Evolutionary conservation across 1,140 invertebrate genomes (phyloP).

Genomic region (Harpegnathos saltator): DNA sequence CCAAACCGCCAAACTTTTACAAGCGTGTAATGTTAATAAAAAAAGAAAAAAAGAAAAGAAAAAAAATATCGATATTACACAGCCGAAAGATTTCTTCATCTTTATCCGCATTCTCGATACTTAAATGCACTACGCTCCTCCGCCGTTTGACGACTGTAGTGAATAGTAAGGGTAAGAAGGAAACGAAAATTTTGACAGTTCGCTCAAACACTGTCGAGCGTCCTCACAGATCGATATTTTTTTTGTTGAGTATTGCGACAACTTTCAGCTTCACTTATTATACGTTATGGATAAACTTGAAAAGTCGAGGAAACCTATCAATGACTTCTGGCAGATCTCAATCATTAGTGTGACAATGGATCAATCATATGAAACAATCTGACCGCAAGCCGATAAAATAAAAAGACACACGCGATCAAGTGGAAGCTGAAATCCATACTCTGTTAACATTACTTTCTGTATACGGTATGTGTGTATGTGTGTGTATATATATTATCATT

Average conservation of each 20-base stretch:
- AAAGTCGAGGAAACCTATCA: neutral
- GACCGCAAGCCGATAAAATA: slow-evolving; percentile 61
- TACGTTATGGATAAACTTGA: neutral
- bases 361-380: slow-evolving; percentile 76
- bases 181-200: neutral
- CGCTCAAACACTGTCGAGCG: neutral
- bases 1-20: neutral
- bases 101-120: neutral
- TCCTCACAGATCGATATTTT: neutral
- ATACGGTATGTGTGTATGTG: slow-evolving; percentile 19
- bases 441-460: slow-evolving; percentile 31
- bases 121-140: slow-evolving; percentile 40
- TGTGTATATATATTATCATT: slow-evolving; percentile 57
- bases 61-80: slow-evolving; percentile 26
- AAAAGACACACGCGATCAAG: slow-evolving; percentile 72
- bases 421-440: slow-evolving; percentile 65
- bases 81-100: neutral
- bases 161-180: no score
- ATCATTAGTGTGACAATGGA: slow-evolving; percentile 71
- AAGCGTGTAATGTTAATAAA: slow-evolving; percentile 1
- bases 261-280: slow-evolving; percentile 6
- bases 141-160: neutral
- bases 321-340: neutral
- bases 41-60: no score
- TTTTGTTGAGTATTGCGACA: neutral